Percentiles rank a stretch among this genome's conserved stretches.
These are phyloP conservation scores for Pantherophis guttatus DNA, from an alignment of 2,113 vertebrate genomes.

Conservation along the genomic window DNA sequence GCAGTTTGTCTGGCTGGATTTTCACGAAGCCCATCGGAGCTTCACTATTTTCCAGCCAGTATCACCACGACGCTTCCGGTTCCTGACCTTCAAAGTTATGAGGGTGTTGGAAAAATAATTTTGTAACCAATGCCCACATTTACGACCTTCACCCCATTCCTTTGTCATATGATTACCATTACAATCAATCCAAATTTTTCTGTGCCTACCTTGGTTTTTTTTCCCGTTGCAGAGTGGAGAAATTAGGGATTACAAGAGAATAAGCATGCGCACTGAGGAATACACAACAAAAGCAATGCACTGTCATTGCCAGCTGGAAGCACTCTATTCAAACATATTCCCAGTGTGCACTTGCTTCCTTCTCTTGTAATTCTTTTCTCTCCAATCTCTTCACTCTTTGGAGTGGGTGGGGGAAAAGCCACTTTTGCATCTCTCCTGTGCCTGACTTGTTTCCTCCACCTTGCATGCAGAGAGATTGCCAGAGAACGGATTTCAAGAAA, in stretches of 20 bases:
- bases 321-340: not conserved
- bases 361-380: not conserved
- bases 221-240: not conserved
- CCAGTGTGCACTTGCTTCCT: not conserved
- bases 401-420: not conserved
- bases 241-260: not conserved
- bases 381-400: not conserved
- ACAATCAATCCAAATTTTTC: not conserved
- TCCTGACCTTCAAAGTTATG: not conserved
- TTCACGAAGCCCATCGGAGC: too few relatives aligned
- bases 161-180: not conserved
- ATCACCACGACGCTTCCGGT: too few relatives aligned
- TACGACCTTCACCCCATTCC: not conserved
- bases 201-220: not conserved
- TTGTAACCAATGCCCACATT: not conserved
- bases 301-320: not conserved
- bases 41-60: too few relatives aligned
- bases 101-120: not conserved
- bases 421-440: not conserved
- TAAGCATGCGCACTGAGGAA: not conserved
- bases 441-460: not conserved
- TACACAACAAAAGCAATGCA: not conserved
- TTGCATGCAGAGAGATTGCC: not conserved
- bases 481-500: not conserved
- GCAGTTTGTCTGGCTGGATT: too few relatives aligned